phyloP scores from a whole-genome alignment of 1,140 invertebrate genomes.

The Brachionus plicatilis region DNA sequence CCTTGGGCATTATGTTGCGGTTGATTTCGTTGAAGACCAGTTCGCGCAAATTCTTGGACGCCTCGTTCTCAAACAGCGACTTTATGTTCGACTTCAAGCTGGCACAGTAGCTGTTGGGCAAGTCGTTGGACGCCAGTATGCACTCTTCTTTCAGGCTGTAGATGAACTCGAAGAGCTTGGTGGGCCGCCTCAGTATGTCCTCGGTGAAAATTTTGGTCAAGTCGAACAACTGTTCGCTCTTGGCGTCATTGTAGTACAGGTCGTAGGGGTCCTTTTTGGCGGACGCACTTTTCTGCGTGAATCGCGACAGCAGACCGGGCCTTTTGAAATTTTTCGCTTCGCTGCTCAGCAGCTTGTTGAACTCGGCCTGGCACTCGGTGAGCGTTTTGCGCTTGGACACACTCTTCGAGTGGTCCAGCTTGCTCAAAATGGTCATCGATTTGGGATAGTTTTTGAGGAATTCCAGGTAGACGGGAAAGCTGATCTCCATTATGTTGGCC shows the following conservation, averaged over 20 bases:
- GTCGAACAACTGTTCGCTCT: neutral
- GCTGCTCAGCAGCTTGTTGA: neutral
- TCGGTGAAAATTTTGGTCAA: constrained; percentile 30
- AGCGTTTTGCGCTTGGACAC: neutral
- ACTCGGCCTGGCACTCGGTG: neutral
- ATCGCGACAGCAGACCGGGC: neutral
- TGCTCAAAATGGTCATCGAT: constrained; percentile 36
- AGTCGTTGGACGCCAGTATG: neutral
- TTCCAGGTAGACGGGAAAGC: constrained; percentile 34
- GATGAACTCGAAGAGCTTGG: constrained; percentile 30
- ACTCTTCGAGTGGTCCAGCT: neutral
- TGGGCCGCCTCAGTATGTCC: constrained; percentile 19
- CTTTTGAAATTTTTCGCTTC: constrained; percentile 8
- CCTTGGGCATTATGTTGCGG: constrained; percentile 37
- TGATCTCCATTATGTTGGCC: constrained; percentile 37
- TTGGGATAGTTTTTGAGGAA: constrained; percentile 39
- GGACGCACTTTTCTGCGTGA: neutral
- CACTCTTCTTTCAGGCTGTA: constrained; percentile 38
- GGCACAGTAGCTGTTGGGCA: neutral
- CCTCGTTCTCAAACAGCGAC: constrained; percentile 10
- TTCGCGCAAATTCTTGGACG: constrained; percentile 18
- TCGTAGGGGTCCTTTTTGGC: constrained; percentile 13
- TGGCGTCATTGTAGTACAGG: constrained; percentile 28
- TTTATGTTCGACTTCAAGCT: neutral
- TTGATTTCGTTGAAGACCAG: constrained; percentile 25